Evolutionary conservation across 2,888 invertebrate species (phyloP).

Genomic region (Loripinus fragilis): DNA sequence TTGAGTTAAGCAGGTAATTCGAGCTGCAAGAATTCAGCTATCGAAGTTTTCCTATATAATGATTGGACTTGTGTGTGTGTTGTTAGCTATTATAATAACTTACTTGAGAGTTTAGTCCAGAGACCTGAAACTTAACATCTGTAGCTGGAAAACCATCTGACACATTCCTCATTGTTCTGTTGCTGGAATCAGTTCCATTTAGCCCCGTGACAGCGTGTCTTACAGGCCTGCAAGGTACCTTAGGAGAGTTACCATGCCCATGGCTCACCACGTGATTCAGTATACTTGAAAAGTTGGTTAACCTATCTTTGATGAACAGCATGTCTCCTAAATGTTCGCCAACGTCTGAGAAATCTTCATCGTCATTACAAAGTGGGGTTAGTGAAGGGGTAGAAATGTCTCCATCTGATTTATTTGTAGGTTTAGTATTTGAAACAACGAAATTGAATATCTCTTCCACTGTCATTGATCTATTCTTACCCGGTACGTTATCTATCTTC

Average conservation of each 20-base stretch:
- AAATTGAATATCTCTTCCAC: not conserved
- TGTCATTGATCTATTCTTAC: not conserved
- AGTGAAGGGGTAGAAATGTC: not conserved
- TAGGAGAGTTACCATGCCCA: not conserved
- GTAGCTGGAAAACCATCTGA: slow-evolving; percentile 12
- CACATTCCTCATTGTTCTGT: not conserved
- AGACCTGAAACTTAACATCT: slow-evolving; percentile 48
- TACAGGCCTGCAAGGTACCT: not conserved
- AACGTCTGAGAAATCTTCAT: not conserved
- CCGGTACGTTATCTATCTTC: not conserved
- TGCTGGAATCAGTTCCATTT: not conserved
- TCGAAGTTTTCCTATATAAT: too few relatives aligned
- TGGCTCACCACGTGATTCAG: slow-evolving; percentile 1
- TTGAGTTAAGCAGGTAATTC: too few relatives aligned
- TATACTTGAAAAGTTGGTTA: not conserved
- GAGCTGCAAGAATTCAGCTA: too few relatives aligned
- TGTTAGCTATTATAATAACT: not conserved
- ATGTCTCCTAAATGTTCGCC: slow-evolving; percentile 3
- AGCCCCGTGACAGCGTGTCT: not conserved
- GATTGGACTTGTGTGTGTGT: too few relatives aligned
- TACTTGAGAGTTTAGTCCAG: slow-evolving; percentile 29
- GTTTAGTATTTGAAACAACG: too few relatives aligned
- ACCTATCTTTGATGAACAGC: not conserved
- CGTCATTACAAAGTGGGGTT: not conserved
- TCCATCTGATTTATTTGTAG: too few relatives aligned